Evolutionary conservation across 2,888 invertebrate species (phyloP).

Genomic region (Phalera bucephala): DNA sequence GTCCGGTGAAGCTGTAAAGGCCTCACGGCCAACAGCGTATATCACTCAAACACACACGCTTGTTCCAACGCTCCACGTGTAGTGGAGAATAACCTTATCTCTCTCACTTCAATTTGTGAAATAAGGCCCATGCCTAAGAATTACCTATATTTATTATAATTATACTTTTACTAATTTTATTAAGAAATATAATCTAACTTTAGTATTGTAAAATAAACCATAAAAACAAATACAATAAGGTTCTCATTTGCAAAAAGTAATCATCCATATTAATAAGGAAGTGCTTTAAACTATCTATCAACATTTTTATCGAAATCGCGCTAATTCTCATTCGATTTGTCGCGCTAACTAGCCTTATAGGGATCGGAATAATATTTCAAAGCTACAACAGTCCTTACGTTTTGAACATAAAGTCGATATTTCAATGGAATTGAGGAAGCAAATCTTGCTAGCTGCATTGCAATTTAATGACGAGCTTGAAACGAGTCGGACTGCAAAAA

Average conservation of each 20-base stretch:
- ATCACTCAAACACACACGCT: too few relatives aligned
- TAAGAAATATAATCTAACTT: too few relatives aligned
- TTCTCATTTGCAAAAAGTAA: not conserved
- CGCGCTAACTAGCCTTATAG: constrained; percentile 39
- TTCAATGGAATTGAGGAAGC: constrained; percentile 11
- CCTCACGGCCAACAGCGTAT: too few relatives aligned
- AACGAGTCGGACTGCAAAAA: constrained; percentile 51
- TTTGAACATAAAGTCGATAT: constrained; percentile 27
- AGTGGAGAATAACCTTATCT: too few relatives aligned
- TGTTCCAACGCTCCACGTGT: too few relatives aligned
- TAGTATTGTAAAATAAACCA: too few relatives aligned
- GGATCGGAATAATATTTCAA: constrained; percentile 14
- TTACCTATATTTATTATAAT: too few relatives aligned
- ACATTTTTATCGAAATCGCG: constrained; percentile 22
- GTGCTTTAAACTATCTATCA: constrained; percentile 23
- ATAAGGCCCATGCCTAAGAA: too few relatives aligned
- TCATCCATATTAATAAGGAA: constrained; percentile 6
- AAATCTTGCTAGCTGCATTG: constrained; percentile 35
- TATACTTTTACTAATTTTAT: too few relatives aligned
- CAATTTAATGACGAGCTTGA: constrained; percentile 48
- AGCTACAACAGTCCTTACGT: constrained; percentile 10
- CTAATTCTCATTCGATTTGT: constrained; percentile 55
- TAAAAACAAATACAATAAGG: too few relatives aligned
- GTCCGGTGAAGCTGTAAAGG: too few relatives aligned
- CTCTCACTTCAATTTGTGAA: too few relatives aligned